Evolutionary conservation across 2,113 vertebrate genomes (phyloP), one percentile per base, ranked within the genome.

Genomic region (Melanotaenia duboulayi): DNA sequence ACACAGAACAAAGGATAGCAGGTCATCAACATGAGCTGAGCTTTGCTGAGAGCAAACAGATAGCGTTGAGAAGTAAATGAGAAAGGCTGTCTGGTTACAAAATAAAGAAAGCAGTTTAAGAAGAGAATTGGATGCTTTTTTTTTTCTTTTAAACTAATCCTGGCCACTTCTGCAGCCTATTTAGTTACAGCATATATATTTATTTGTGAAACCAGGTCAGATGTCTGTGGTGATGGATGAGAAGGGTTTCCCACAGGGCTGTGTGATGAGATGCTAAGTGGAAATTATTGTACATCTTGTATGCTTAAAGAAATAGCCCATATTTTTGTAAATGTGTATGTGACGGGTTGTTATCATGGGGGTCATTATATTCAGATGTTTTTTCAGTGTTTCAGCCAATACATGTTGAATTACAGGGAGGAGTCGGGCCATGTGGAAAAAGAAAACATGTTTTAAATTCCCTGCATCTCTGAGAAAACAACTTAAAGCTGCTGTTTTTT

Each of bases 201-300:
- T 82, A 80, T 78, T 71, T 81, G 78, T 78, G 54, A 86, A 88
- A 85, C 46, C 79, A 67, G 83, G 84, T 88, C 88, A 88, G 76
- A 76, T 65, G 74, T 52, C 44, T 7, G 17, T 9, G 55, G 60
- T 20, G 48, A 78, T 11, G 16, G 17, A 62, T 74, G 51, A 55
- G 46, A 61, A 73, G 1, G 71, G 74, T 83, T 78, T 59, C 80
- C 77, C 85, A 71, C 51, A 24, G 64, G 81, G 71, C 23, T 58
- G 32, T 54, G 60, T 20, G 19, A 82, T 80, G 25, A 64, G 72
- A 74, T n/a, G 32, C 70, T 65, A 56, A 14, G 54, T 51, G 71
- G 65, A 69, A 77, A 74, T 28, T 24, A 73, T 23, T 69, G 54
- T 25, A 70, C 24, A 52, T 24, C 63, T 64, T 83, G 22, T 65